Evolutionary conservation across 2,113 vertebrate genomes (phyloP), one percentile per base, ranked within the genome.

Genomic region (Pluvianellus socialis): DNA sequence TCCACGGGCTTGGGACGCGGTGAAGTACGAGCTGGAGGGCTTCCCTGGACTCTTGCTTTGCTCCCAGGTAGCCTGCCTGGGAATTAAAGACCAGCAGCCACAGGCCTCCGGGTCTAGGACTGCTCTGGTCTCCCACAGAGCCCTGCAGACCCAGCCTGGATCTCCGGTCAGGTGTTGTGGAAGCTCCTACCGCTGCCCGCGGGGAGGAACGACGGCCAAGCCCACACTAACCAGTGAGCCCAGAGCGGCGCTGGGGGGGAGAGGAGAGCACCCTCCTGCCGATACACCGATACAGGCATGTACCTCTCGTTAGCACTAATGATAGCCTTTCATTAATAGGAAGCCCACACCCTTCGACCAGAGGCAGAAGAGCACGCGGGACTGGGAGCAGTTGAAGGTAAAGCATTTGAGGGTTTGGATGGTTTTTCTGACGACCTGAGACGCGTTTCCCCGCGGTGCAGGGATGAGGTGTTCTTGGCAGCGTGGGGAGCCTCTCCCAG

Each of bases 231-330:
- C 58, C 75, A 16, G 68, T 0, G 2, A 73, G 47, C 47, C 45
- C 70, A 15, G 47, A 5, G 30, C 5, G 0, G 0, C 1, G 0
- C 42, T 21, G 32, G 49, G 45, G 26, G 12, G 63, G 10, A 52
- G 49, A 19, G 79, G 58, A 38, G 47, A 80, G 70, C 50, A 50
- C 22, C 38, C 33, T 80, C 47, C 92, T 91, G 68, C 72, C 72
- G 75, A 49, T 68, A 44, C 22, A 50, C 72, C 72, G 75, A 49
- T 68, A 44, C 22, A 50, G 32, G 45, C 1, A 2, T 1, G 0
- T 50, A 74, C 52, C 79, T 67, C 90, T 90, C 79, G 47, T 79
- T 88, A 90, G 76, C 10, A 1, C 38, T 80, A 83, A 80, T 42
- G 71, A 74, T 5, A 28, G 42, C 47, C 53, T 76, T 35, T 47